phyloP scores from a whole-genome alignment of 2,113 vertebrate genomes.

The Numida meleagris region DNA sequence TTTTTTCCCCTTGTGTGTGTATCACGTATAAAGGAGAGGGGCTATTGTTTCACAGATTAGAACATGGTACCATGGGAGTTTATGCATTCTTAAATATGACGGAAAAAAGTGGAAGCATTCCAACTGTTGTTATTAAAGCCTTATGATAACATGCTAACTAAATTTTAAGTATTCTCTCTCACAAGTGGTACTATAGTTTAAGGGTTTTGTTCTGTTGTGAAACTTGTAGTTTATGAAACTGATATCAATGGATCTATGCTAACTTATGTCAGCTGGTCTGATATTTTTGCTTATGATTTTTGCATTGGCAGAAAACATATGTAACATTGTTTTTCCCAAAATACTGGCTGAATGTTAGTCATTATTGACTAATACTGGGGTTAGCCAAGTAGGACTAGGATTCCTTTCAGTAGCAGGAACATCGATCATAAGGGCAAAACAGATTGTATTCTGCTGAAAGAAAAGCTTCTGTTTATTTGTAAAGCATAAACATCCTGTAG shows the following conservation, averaged over 20 bases:
- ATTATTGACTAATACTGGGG: conserved; percentile 13
- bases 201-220: not conserved
- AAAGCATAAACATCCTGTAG: not conserved
- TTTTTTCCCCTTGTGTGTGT: rapidly evolving
- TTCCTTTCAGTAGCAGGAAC: conserved; percentile 30
- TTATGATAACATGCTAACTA: not conserved
- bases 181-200: not conserved
- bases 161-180: not conserved
- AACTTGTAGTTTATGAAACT: not conserved
- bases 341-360: not conserved
- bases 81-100: not conserved
- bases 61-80: not conserved
- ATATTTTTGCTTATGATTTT: conserved; percentile 43
- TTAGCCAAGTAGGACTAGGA: conserved; percentile 31
- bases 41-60: not conserved
- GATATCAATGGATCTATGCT: not conserved
- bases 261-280: conserved; percentile 45
- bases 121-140: not conserved
- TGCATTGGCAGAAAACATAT: conserved; percentile 15
- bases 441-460: conserved; percentile 52
- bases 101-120: not conserved
- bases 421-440: not conserved
- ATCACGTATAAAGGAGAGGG: not conserved
- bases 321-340: conserved; percentile 25
- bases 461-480: conserved; percentile 54